Evolutionary conservation across 2,888 invertebrate genomes (phyloP).

Genomic region (Meta bourneti): DNA sequence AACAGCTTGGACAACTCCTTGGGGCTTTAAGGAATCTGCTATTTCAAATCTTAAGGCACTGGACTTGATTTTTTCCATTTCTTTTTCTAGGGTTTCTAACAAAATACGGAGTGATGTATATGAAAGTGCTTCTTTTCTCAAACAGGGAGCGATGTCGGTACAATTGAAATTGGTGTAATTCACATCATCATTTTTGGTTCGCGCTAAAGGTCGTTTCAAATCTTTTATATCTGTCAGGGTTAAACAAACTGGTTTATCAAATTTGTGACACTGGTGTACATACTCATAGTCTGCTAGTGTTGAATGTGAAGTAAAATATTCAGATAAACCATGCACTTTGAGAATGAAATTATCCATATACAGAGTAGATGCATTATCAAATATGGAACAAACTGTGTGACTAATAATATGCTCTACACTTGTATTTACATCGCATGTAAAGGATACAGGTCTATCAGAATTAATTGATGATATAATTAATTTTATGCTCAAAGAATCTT

Average conservation of each 20-base stretch:
- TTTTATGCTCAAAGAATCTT: conserved; percentile 92
- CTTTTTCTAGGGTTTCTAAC: conserved; percentile 85
- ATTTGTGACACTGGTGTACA: conserved; percentile 94
- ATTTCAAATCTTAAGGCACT: conserved; percentile 80
- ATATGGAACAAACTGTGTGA: conserved; percentile 80
- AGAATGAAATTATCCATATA: conserved; percentile 84
- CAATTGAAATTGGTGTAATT: conserved; percentile 87
- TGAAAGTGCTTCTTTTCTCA: conserved; percentile 87
- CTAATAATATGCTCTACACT: conserved; percentile 81
- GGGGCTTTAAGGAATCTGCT: conserved; percentile 81
- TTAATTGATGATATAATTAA: conserved; percentile 87
- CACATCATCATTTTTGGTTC: conserved; percentile 86
- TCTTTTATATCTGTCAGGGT: conserved; percentile 85
- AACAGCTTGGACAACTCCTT: conserved; percentile 92
- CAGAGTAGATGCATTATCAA: conserved; percentile 79
- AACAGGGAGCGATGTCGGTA: conserved; percentile 90
- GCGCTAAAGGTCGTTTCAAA: conserved; percentile 84
- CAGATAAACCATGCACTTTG: conserved; percentile 91
- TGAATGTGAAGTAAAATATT: conserved; percentile 92
- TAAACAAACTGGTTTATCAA: conserved; percentile 92
- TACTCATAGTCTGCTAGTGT: conserved; percentile 94
- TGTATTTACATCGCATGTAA: conserved; percentile 88
- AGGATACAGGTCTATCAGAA: conserved; percentile 86
- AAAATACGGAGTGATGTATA: conserved; percentile 92
- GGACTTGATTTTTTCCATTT: conserved; percentile 80